phyloP scores from a whole-genome alignment of 2,113 vertebrate genomes.

The Trochalopteron elliotii region DNA sequence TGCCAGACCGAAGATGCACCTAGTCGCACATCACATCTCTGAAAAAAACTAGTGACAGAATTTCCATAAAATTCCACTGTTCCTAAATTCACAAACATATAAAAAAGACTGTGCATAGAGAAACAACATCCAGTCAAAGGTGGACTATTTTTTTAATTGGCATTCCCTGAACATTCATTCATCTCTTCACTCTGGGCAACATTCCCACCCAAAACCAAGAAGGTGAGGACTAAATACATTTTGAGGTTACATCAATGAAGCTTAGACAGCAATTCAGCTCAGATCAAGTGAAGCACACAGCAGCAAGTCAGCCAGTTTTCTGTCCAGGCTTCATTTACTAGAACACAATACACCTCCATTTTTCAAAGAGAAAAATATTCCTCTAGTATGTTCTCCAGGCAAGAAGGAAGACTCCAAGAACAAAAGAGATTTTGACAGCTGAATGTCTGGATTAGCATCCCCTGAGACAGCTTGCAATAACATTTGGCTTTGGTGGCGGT shows the following conservation, averaged over 20 bases:
- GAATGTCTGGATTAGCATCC: background rate
- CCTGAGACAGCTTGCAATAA: background rate
- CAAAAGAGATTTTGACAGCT: background rate
- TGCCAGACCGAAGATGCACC: background rate
- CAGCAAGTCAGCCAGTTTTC: background rate
- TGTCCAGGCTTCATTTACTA: background rate
- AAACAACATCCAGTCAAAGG: background rate
- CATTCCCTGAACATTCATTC: background rate
- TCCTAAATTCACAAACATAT: background rate
- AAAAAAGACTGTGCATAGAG: background rate
- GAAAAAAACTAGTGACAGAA: background rate
- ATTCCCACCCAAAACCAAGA: background rate
- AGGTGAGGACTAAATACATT: background rate
- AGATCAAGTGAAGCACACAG: background rate
- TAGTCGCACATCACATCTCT: background rate
- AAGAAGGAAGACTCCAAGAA: background rate
- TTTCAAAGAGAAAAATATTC: background rate
- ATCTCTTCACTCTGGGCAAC: background rate
- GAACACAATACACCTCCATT: background rate
- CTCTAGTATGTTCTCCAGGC: background rate
- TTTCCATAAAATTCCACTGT: background rate
- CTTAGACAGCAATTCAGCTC: background rate
- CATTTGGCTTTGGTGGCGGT: background rate
- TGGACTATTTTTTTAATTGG: background rate
- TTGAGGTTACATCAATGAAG: background rate